Conservation (phyloP, 2,113 vertebrate genomes). For the Abramis brama region DNA sequence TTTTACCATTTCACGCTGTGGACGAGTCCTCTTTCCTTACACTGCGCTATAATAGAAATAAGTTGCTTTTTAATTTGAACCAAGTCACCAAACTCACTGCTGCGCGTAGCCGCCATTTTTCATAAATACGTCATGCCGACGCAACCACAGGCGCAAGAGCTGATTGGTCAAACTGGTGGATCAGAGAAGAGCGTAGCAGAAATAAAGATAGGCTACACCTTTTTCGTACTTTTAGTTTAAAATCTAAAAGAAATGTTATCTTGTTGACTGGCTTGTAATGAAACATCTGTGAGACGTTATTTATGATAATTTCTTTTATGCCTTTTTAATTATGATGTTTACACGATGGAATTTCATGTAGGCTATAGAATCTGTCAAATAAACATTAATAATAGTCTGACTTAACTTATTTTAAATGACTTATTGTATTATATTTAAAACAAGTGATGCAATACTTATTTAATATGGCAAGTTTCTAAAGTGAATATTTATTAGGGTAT, state of each 20-base stretch:
- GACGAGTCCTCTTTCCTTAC: conserved; percentile 89
- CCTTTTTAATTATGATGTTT: background rate
- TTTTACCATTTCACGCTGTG: conserved; percentile 96
- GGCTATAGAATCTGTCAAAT: background rate
- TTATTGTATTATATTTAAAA: background rate
- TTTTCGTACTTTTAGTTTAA: background rate
- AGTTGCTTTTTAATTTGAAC: conserved; percentile 92
- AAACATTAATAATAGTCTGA: background rate
- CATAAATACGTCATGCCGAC: conserved; percentile 55
- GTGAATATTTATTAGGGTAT: background rate
- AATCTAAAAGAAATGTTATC: background rate
- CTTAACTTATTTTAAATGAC: background rate
- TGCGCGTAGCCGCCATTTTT: conserved; percentile 78
- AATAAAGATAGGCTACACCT: background rate
- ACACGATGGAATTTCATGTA: background rate
- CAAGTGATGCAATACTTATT: background rate
- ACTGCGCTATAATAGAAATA: conserved; percentile 86
- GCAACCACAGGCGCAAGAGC: background rate
- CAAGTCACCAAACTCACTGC: conserved; percentile 84
- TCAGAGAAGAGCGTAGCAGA: background rate
- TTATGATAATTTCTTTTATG: background rate
- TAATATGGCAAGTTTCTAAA: background rate
- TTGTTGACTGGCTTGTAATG: background rate
- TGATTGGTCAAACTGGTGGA: background rate
- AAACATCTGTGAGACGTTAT: background rate